Evolutionary conservation across 2,888 invertebrate genomes (phyloP).

Genomic region (Polymixis lichenea): DNA sequence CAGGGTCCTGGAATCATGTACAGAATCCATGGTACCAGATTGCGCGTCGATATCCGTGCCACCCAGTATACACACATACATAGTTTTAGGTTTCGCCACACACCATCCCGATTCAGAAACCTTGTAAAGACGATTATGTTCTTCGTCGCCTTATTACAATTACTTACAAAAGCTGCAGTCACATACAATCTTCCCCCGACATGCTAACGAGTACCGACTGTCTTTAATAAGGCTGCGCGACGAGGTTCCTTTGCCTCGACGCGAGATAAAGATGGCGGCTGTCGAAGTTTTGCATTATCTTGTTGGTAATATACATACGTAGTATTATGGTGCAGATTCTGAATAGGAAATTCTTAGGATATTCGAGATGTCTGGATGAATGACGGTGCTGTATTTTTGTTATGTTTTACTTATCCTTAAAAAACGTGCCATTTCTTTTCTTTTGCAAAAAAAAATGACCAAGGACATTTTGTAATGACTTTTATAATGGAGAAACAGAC

Average conservation of each 20-base stretch:
- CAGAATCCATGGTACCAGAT: too few relatives aligned
- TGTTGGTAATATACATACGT: background rate
- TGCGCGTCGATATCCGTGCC: too few relatives aligned
- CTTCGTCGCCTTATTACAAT: background rate
- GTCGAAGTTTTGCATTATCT: slow-evolving; percentile 21
- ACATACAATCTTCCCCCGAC: slow-evolving; percentile 3
- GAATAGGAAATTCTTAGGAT: background rate
- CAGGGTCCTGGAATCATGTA: too few relatives aligned
- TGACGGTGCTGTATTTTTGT: too few relatives aligned
- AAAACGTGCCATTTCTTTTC: too few relatives aligned
- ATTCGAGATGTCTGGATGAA: background rate
- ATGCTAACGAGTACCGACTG: slow-evolving; percentile 20
- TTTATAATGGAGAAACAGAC: too few relatives aligned
- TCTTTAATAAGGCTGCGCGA: slow-evolving; percentile 23
- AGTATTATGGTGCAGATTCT: background rate
- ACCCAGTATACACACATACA: too few relatives aligned
- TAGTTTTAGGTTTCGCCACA: background rate
- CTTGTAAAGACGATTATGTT: background rate
- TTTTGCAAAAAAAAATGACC: too few relatives aligned
- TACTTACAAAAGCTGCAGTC: slow-evolving; percentile 12
- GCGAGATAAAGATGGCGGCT: slow-evolving; percentile 8
- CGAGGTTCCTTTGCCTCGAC: slow-evolving; percentile 10
- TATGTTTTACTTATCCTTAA: too few relatives aligned
- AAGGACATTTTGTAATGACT: too few relatives aligned
- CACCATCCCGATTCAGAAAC: background rate